Percentiles rank a stretch among this genome's conserved stretches.
These are phyloP conservation scores for Megamerina dolium DNA, from an alignment of 2,888 invertebrate genomes.

Conservation along the genomic window DNA sequence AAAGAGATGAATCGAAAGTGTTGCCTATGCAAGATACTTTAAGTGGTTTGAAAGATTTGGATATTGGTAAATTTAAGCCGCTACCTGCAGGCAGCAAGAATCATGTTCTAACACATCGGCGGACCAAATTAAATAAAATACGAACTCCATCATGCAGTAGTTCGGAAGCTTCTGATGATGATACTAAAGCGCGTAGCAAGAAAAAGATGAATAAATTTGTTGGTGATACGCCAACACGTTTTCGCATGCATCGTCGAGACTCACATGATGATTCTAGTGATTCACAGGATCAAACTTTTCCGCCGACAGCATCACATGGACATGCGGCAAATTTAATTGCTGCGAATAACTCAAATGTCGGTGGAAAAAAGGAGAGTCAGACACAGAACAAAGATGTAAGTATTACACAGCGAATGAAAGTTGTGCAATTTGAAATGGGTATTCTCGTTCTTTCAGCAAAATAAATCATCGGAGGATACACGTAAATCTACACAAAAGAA, in stretches of 20 bases:
- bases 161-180: conserved; percentile 87
- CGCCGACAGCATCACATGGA: conserved; percentile 36
- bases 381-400: conserved; percentile 33
- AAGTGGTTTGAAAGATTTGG: conserved; percentile 40
- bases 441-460: too few relatives aligned
- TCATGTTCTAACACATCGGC: conserved; percentile 52
- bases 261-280: conserved; percentile 83
- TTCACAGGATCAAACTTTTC: conserved; percentile 63
- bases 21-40: conserved; percentile 23
- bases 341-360: conserved; percentile 28
- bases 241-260: conserved; percentile 62
- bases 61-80: conserved; percentile 42
- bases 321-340: conserved; percentile 37
- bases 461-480: conserved; percentile 39
- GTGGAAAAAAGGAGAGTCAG: conserved; percentile 39
- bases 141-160: conserved; percentile 88
- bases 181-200: conserved; percentile 70
- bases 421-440: background rate
- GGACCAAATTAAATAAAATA: conserved; percentile 65
- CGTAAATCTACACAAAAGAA: conserved; percentile 33
- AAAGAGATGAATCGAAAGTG: conserved; percentile 10
- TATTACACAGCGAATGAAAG: too few relatives aligned
- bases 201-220: conserved; percentile 70
- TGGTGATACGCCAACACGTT: conserved; percentile 55
- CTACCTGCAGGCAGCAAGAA: conserved; percentile 39